A percentile compares a stretch with the other conserved stretches of the same genome.
phyloP scores from a whole-genome alignment of 1,140 invertebrate species.

The Drosophila rhopaloa region DNA sequence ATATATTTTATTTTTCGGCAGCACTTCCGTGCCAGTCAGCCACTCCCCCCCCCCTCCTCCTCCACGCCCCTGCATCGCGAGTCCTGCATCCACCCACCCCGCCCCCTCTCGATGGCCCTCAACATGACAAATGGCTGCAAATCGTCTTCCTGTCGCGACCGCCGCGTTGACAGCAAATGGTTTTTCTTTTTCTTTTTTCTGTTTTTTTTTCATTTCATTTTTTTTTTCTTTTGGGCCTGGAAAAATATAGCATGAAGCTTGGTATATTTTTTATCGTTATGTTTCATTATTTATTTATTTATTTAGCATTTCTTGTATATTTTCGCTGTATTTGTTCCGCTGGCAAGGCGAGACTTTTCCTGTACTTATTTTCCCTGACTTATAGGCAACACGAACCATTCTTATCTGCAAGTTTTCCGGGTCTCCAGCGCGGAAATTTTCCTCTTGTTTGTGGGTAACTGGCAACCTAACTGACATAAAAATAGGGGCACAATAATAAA shows the following conservation, averaged over 20 bases:
- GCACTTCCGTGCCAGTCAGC: constrained; percentile 33
- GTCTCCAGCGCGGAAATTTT: constrained; percentile 30
- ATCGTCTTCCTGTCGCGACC: constrained; percentile 81
- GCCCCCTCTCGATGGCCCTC: constrained; percentile 26
- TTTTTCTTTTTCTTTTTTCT: background rate
- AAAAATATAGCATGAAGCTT: constrained; percentile 3
- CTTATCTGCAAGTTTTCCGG: constrained; percentile 44
- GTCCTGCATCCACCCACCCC: constrained; percentile 8
- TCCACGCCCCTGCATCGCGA: background rate
- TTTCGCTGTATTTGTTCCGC: constrained; percentile 28
- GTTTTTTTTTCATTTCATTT: background rate
- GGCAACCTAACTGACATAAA: constrained; percentile 2
- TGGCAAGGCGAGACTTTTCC: background rate
- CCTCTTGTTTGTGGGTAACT: background rate
- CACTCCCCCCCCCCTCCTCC: background rate
- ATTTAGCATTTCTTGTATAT: constrained; percentile 60
- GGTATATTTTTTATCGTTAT: constrained; percentile 70
- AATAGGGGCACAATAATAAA: constrained; percentile 1
- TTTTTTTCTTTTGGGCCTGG: background rate
- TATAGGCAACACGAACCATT: constrained; percentile 11
- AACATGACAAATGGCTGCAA: constrained; percentile 82
- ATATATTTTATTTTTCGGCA: constrained; percentile 48
- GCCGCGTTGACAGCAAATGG: constrained; percentile 76
- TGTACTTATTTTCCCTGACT: background rate
- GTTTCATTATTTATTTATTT: constrained; percentile 80